Evolutionary conservation across 1,140 invertebrate genomes (phyloP).

Genomic region (Heterodera carotae): DNA sequence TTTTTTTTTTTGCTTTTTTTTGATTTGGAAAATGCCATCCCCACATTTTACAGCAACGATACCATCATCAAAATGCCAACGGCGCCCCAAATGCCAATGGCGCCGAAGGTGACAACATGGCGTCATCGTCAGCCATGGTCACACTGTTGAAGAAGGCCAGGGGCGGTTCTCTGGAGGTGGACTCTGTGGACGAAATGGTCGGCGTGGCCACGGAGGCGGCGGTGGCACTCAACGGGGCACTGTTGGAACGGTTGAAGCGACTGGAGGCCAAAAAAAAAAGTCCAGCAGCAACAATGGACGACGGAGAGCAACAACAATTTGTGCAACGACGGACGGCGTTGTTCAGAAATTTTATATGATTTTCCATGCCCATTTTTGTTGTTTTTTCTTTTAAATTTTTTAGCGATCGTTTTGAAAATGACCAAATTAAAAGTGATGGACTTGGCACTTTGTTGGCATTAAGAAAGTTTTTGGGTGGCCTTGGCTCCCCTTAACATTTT

Average conservation of each 20-base stretch:
- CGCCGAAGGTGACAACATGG: conserved; percentile 18
- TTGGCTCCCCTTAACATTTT: too few species aligned
- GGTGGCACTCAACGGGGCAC: conserved; percentile 23
- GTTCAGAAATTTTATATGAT: background rate
- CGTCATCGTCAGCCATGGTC: conserved; percentile 9
- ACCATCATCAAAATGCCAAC: too few species aligned
- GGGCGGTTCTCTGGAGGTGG: conserved; percentile 37
- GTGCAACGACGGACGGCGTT: background rate
- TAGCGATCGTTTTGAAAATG: background rate
- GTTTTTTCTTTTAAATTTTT: background rate
- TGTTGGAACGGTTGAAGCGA: conserved; percentile 24
- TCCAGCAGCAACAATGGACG: background rate
- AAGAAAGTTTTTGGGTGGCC: too few species aligned
- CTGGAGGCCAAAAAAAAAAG: conserved; percentile 2
- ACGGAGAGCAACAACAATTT: too few species aligned
- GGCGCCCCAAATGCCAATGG: background rate
- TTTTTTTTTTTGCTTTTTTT: too few species aligned
- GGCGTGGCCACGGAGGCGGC: conserved; percentile 8
- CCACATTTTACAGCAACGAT: background rate
- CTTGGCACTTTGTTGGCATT: too few species aligned
- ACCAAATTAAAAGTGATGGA: too few species aligned
- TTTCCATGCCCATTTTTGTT: background rate
- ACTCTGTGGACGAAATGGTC: conserved; percentile 40
- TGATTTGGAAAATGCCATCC: background rate
- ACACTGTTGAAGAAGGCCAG: conserved; percentile 29